Evolutionary conservation across 2,888 invertebrate genomes (phyloP), one percentile per base, ranked within the genome.

Genomic region (Eupithecia dodoneata): DNA sequence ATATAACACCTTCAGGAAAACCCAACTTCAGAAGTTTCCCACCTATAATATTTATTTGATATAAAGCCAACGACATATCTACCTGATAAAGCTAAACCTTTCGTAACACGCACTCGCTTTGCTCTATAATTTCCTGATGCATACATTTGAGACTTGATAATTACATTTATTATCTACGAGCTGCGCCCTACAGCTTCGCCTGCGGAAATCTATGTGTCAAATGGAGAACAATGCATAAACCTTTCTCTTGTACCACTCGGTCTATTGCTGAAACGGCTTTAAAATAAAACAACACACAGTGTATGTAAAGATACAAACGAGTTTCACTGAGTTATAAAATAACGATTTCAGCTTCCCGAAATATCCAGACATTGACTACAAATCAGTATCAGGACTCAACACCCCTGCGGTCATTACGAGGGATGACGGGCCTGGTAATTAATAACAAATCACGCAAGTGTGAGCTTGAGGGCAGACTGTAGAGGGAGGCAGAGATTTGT

Each of bases 341-440:
- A 47, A 45, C 9, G 15, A 47, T 49, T 47, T 9, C 45, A 47
- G 30, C 70, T 18, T 5, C 47, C 70, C 47, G 30, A 30, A 70
- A 73, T 71, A 71, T 45, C 70, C 71, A 47, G 70, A 74, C 74
- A 76, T 47, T 74, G 76, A 74, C 74, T 47, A 76, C 79, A 74
- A 80, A 77, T 76, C 72, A 76, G 76, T 77, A 77, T 76, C 76
- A 76, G 74, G 75, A 75, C 76, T 75, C 67, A 66, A 79, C 75
- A 77, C 76, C 72, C 77, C 67, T 59, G 72, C 30, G 77, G 79
- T 76, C 77, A 76, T 80, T 76, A 76, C 63, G 52, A 70, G 72
- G 78, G 74, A 74, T 74, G 76, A 74, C 72, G 76, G 78, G 76
- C 47, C n/a, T 59, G 71, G 76, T 69, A 76, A 78, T 78, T 76